Evolutionary conservation across 37 sponge, comb jelly and placozoan genomes (phyloP), one percentile per base, ranked within the genome.

Genomic region (Spongilla lacustris): DNA sequence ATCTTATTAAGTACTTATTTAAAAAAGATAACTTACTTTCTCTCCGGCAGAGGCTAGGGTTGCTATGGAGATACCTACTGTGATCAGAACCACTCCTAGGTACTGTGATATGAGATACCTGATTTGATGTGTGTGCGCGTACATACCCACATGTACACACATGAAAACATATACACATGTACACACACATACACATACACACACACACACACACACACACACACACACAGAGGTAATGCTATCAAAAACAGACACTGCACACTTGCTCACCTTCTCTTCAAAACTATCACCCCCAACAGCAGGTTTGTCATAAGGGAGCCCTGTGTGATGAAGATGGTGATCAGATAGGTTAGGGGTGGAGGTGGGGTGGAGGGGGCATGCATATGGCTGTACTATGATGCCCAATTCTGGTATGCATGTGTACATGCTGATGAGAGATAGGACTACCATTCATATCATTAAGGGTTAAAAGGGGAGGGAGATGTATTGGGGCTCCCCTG

Each of bases 301-400:
- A 98, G 88, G 75, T 92, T 98, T 14, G 95, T 95, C 34, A 96
- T 88, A 30, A 98, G 92, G 31, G 96, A 96, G 35, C 98, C 96
- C 92, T 95, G 71, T 0, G 46, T 46, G 46, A n/a, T n/a, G n/a
- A n/a, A n/a, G n/a, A n/a, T n/a, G n/a, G n/a, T n/a, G n/a, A n/a
- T n/a, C n/a, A 10, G 46, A 10, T 46, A 46, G 46, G 8, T 4
- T n/a, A 29, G 30, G 23, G 67, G 10, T 11, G 36, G 24, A 17
- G 73, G 41, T 6, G 35, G 70, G 36, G 58, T 10, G 58, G 19
- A 0, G 19, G 58, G 12, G 58, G 58, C 1, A 17, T 10, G 58
- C 41, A 41, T 9, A 41, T 41, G 6, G 41, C 3, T 41, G 41
- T 41, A 41, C 3, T 6, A 41, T 6, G 6, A 41, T 6, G 3